phyloP scores from a whole-genome alignment of 2,888 invertebrate genomes.

The Lacanobia oleracea region DNA sequence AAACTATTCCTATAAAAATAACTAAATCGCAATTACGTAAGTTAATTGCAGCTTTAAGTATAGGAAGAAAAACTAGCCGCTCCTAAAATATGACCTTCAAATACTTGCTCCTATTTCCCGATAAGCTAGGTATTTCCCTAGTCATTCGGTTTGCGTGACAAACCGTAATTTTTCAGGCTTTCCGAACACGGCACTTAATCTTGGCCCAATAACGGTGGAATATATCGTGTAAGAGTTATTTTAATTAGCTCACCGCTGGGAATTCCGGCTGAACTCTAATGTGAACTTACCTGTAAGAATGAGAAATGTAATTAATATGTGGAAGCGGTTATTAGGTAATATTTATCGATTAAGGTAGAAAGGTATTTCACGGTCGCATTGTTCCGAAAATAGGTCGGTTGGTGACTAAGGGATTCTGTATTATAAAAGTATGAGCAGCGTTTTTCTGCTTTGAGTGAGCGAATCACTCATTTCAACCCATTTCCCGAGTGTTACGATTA shows the following conservation, averaged over 20 bases:
- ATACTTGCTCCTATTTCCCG: constrained; percentile 41
- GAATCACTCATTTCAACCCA: neutral
- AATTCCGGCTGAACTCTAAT: constrained; percentile 47
- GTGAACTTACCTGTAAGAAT: constrained; percentile 78
- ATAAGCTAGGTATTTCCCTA: constrained; percentile 59
- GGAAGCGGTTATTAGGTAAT: constrained; percentile 48
- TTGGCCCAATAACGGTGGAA: constrained; percentile 47
- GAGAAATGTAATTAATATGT: constrained; percentile 52
- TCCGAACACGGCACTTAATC: constrained; percentile 62
- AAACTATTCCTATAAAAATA: constrained; percentile 33
- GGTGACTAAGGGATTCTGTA: neutral
- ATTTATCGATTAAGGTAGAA: constrained; percentile 26
- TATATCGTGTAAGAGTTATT: constrained; percentile 64
- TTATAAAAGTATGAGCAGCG: neutral
- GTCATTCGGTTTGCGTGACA: constrained; percentile 66
- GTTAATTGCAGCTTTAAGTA: constrained; percentile 19
- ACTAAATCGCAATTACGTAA: constrained; percentile 18
- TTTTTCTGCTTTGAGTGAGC: neutral
- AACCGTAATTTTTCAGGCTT: constrained; percentile 62
- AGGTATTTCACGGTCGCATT: constrained; percentile 46
- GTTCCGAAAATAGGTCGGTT: constrained; percentile 4
- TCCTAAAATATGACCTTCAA: constrained; percentile 27
- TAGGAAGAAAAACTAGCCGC: constrained; percentile 16
- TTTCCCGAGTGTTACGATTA: neutral
- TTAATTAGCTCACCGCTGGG: constrained; percentile 69